phyloP scores from a whole-genome alignment of 1,140 invertebrate genomes.

The Drosophila pandora region DNA sequence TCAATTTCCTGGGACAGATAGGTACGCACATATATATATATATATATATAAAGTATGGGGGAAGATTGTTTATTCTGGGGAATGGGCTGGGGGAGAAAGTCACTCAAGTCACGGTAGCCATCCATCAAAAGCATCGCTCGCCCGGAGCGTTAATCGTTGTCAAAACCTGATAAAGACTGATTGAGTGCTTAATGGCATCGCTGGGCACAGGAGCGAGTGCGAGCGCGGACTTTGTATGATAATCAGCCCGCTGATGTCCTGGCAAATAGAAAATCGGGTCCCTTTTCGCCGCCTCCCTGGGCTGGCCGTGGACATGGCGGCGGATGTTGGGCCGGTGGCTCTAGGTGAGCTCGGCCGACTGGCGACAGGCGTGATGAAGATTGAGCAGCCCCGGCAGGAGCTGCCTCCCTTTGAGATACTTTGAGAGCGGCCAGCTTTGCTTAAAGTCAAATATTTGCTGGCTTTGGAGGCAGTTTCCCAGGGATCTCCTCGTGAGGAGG shows the following conservation, averaged over 20 bases:
- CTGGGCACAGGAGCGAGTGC: slow-evolving; percentile 24
- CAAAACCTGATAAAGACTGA: slow-evolving; percentile 82
- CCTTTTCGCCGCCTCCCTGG: background rate
- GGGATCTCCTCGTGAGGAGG: background rate
- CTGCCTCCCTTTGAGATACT: slow-evolving; percentile 36
- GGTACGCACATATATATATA: slow-evolving; percentile 1
- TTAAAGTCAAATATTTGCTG: slow-evolving; percentile 66
- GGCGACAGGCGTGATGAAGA: slow-evolving; percentile 61
- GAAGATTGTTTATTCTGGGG: too few species aligned
- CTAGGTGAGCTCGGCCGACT: slow-evolving; percentile 39
- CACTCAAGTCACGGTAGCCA: slow-evolving; percentile 44
- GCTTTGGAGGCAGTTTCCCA: slow-evolving; percentile 21
- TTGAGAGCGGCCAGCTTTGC: slow-evolving; percentile 32
- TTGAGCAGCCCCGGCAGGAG: slow-evolving; percentile 43
- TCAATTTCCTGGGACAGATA: slow-evolving; percentile 69
- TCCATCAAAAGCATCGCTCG: slow-evolving; percentile 79
- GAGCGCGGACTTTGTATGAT: slow-evolving; percentile 41
- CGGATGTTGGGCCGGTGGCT: background rate
- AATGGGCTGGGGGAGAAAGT: background rate
- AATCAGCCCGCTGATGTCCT: slow-evolving; percentile 51
- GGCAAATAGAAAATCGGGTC: slow-evolving; percentile 53
- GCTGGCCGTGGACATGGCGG: too few species aligned
- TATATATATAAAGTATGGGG: background rate
- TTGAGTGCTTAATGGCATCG: slow-evolving; percentile 80
- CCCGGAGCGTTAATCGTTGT: slow-evolving; percentile 79